Percentiles rank a stretch among this genome's conserved stretches.
These are phyloP conservation scores for Nothocercus julius DNA, from an alignment of 2,113 vertebrate species.

Conservation along the genomic window DNA sequence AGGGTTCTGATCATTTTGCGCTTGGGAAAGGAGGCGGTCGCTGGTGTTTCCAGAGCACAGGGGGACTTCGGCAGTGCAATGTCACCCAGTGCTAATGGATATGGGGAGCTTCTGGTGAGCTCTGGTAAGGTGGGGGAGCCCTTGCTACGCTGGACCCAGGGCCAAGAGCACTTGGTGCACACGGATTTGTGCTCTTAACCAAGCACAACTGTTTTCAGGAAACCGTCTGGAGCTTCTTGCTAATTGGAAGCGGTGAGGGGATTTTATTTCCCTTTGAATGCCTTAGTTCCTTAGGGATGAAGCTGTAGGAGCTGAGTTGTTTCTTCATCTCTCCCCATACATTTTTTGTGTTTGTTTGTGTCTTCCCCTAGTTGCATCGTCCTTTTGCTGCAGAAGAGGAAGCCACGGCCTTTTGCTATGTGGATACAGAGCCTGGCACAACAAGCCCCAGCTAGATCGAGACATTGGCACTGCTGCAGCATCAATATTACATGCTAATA, in stretches of 20 bases:
- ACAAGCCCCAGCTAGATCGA: background rate
- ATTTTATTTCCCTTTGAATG: conserved; percentile 42
- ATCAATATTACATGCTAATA: background rate
- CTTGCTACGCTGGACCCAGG: background rate
- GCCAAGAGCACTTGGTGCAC: background rate
- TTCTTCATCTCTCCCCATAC: background rate
- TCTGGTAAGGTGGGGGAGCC: background rate
- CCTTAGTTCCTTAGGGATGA: background rate
- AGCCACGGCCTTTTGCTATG: background rate
- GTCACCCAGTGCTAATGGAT: background rate
- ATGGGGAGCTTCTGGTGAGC: background rate
- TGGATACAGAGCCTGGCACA: background rate
- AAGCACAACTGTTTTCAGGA: background rate
- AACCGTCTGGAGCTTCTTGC: conserved; percentile 2
- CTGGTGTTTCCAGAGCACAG: background rate
- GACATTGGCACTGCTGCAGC: background rate
- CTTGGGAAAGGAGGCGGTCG: background rate
- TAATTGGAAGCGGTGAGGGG: conserved; percentile 52
- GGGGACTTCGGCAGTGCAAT: background rate
- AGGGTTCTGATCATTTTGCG: background rate
- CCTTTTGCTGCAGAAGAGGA: accelerated
- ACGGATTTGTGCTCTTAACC: background rate
- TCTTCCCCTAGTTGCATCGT: background rate
- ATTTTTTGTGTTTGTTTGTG: background rate
- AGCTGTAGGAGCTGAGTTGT: background rate